Base-by-base conservation (phyloP, 2,888 invertebrate genomes). In the Malthinus flaveolus region DNA sequence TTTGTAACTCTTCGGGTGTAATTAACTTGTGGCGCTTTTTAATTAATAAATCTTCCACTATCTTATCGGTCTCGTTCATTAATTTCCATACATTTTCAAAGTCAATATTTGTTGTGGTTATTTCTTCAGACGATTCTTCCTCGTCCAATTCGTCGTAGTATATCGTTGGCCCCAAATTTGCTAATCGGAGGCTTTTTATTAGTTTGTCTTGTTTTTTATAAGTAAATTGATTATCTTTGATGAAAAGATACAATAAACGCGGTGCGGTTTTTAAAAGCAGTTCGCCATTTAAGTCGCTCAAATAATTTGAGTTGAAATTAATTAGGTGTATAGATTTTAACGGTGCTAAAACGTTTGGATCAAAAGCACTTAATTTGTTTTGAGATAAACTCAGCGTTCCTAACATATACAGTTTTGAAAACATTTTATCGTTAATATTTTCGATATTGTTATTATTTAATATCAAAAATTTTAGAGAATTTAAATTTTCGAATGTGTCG, bases 401-500 rank as follows among this genome's bases (percentile, higher is more conserved):
- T 13, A 39, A 9, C 9, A 13, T 12, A 11, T 39, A 3, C 5
- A 56, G 11, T n/a, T 51, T 51, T 35, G 32, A 23, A 47, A 56
- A 50, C 1, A 39, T 35, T 1, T 34, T 10, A 7, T 33, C 13
- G 13, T 34, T 15, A 4, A 56, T 13, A 11, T 32, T 8, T 3
- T 35, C 13, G 13, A 47, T 37, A 15, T 47, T 37, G 6, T 11
- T 33, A 10, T 47, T 12, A 1, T 12, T 10, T 6, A 56, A 10
- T 3, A 33, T 3, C 9, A 56, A 32, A 1, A 7, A 7, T n/a
- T n/a, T n/a, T n/a, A n/a, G n/a, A n/a, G n/a, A n/a, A n/a, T n/a
- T n/a, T 46, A 56, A 51, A 15, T 34, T 15, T 8, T 32, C 34
- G 23, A 56, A 56, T 1, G 51, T 15, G 3, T 37, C 37, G 11